phyloP scores from a whole-genome alignment of 2,113 vertebrate genomes.

The Collichthys lucidus region DNA sequence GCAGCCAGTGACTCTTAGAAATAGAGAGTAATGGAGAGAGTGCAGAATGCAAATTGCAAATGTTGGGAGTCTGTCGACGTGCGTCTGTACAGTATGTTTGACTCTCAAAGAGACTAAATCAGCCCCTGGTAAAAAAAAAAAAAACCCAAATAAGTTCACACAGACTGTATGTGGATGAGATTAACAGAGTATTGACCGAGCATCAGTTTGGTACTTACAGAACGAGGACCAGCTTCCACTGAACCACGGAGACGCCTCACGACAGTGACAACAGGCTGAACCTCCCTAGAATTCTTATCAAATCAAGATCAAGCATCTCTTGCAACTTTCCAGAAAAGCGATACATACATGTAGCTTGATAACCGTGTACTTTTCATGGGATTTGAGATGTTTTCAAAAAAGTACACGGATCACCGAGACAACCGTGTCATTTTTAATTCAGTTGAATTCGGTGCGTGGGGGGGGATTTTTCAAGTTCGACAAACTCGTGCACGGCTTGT shows the following conservation, averaged over 20 bases:
- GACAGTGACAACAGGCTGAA: background rate
- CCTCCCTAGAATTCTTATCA: background rate
- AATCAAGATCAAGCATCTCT: background rate
- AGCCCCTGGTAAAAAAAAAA: conserved; percentile 60
- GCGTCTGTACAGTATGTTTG: conserved; percentile 28
- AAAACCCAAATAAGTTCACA: conserved; percentile 37
- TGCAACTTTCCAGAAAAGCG: background rate
- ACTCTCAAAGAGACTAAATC: conserved; percentile 42
- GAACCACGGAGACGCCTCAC: background rate
- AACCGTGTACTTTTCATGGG: background rate
- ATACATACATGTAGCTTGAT: background rate
- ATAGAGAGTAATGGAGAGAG: conserved; percentile 72
- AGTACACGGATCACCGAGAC: background rate
- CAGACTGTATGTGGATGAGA: background rate
- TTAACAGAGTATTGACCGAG: background rate
- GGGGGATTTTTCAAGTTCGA: background rate
- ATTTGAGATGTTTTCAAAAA: background rate
- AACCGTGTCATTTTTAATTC: background rate
- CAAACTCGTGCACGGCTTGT: background rate
- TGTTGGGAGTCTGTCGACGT: conserved; percentile 57
- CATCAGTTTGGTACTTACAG: background rate
- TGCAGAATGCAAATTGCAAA: conserved; percentile 78
- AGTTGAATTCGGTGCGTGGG: background rate
- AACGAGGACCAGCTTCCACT: background rate
- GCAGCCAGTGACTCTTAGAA: conserved; percentile 75